phyloP scores from a whole-genome alignment of 2,113 vertebrate genomes.

The Oncorhynchus kisutch region DNA sequence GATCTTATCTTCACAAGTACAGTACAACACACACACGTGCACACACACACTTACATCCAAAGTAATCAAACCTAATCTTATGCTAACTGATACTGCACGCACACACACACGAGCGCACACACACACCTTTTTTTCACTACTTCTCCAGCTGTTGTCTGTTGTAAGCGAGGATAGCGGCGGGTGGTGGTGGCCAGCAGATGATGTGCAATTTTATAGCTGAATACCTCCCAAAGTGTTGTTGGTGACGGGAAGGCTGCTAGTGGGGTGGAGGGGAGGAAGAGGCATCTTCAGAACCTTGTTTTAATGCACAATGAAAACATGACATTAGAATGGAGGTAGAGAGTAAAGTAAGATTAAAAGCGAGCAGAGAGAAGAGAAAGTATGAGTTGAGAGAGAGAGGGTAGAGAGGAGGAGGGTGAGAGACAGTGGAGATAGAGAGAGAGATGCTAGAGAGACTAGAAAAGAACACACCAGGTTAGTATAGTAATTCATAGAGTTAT shows the following conservation, averaged over 20 bases:
- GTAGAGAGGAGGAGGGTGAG: background rate
- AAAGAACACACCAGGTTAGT: background rate
- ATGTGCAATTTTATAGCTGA: slow-evolving; percentile 92
- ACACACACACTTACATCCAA: background rate
- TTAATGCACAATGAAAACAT: slow-evolving; percentile 81
- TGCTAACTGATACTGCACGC: background rate
- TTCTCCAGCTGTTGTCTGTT: slow-evolving; percentile 48
- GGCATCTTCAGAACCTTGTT: slow-evolving; percentile 64
- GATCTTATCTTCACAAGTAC: too few relatives aligned
- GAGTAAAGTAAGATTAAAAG: slow-evolving; percentile 66
- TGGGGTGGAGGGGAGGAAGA: background rate
- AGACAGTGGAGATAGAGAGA: background rate
- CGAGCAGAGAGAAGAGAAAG: slow-evolving; percentile 20
- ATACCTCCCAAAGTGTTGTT: slow-evolving; percentile 88
- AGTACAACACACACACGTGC: too few relatives aligned
- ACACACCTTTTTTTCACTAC: slow-evolving; percentile 7
- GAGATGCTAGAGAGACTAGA: slow-evolving; percentile 8
- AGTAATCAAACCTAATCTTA: background rate
- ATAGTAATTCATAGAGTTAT: too few relatives aligned
- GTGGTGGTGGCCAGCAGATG: slow-evolving; percentile 70
- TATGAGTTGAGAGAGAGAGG: background rate
- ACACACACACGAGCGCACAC: background rate
- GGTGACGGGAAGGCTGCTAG: slow-evolving; percentile 57
- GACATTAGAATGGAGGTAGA: slow-evolving; percentile 79
- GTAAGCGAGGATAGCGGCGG: slow-evolving; percentile 18